Conservation (phyloP, 1,140 invertebrate species). For the Marisa cornuarietis region DNA sequence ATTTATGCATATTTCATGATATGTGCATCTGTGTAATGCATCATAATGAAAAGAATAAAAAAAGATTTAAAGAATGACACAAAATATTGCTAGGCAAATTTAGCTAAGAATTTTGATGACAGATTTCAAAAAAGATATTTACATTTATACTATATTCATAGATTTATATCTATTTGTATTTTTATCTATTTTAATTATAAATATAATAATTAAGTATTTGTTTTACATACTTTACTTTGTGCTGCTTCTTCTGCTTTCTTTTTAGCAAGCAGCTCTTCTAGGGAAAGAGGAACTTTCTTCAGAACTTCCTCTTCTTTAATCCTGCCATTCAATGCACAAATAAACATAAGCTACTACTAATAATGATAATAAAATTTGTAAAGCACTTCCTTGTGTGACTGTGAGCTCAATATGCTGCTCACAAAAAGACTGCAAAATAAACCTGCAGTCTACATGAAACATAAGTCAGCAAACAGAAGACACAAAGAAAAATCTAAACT, state of each 20-base stretch:
- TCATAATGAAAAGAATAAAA: no score
- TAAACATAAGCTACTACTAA: neutral
- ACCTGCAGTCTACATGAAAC: no score
- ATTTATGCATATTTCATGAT: no score
- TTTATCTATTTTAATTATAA: neutral
- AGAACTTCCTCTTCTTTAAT: constrained; percentile 30
- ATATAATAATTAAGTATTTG: neutral
- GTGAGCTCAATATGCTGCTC: neutral
- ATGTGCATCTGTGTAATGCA: no score
- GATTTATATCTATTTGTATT: no score
- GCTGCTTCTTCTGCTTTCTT: constrained; percentile 94
- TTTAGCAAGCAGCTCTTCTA: constrained; percentile 95
- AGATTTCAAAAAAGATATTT: no score
- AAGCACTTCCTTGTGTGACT: neutral
- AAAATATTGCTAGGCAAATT: neutral
- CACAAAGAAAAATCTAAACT: no score
- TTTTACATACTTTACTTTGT: constrained; percentile 69
- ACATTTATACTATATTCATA: neutral
- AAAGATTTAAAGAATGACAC: neutral
- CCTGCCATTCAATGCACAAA: neutral
- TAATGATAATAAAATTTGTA: neutral
- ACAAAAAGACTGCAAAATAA: no score
- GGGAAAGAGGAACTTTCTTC: constrained; percentile 79
- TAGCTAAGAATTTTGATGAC: neutral
- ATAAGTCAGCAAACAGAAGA: no score